Conservation (phyloP, 2,888 invertebrate genomes). For the Syrphus vitripennis region DNA sequence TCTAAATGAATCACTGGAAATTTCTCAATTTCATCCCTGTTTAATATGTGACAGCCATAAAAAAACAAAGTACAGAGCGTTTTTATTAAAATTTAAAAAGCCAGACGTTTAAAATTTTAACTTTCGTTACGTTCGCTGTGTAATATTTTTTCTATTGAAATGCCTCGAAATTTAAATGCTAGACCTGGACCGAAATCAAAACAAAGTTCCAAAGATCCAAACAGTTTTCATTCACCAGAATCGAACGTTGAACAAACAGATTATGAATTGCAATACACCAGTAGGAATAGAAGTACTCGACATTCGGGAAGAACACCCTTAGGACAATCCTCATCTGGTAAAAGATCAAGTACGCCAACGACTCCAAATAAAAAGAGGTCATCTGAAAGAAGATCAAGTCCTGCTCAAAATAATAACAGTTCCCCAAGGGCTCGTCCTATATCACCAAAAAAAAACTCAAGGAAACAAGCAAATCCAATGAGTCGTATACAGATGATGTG, state of each 20-base stretch:
- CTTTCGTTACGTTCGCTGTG: too few species aligned
- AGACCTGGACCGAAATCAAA: too few species aligned
- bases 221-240: neutral
- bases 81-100: too few species aligned
- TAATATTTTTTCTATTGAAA: too few species aligned
- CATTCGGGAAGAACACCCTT: neutral
- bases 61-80: too few species aligned
- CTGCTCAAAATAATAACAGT: neutral
- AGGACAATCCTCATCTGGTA: neutral
- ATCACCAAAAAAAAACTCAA: neutral
- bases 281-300: constrained; percentile 5
- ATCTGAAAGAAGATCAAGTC: neutral
- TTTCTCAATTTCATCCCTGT: too few species aligned
- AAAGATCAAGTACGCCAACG: neutral
- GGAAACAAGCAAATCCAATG: constrained; percentile 65
- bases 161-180: too few species aligned
- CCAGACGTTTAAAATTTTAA: too few species aligned
- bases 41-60: too few species aligned
- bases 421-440: neutral
- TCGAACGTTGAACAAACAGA: constrained; percentile 49
- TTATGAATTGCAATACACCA: constrained; percentile 67
- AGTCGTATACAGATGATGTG: neutral
- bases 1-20: too few species aligned
- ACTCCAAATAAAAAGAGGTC: neutral
- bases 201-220: too few species aligned